Evolutionary conservation across 2,797 vertebrate species (phyloP).

Genomic region (Schizopygopsis malacanthus): DNA sequence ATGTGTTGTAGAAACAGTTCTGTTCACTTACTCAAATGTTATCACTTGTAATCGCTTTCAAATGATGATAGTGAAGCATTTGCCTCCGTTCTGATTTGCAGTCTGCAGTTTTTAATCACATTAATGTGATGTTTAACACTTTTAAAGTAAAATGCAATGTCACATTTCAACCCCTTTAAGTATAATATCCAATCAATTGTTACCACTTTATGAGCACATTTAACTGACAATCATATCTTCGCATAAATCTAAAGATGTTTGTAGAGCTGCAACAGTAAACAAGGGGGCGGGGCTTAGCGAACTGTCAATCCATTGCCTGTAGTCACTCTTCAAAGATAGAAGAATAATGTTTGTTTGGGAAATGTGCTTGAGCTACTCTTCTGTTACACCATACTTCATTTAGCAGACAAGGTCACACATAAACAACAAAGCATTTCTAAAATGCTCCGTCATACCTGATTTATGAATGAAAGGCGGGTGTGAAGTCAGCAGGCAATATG

Average conservation of each 20-base stretch:
- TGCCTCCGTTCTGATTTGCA: background rate
- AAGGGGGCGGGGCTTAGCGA: background rate
- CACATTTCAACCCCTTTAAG: background rate
- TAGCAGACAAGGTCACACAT: slow-evolving; percentile 27
- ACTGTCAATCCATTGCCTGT: background rate
- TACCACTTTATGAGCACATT: background rate
- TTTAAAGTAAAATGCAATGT: background rate
- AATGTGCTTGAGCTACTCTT: slow-evolving; percentile 22
- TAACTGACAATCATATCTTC: background rate
- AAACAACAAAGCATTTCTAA: slow-evolving; percentile 25
- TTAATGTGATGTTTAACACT: background rate
- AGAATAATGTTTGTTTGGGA: slow-evolving; percentile 16
- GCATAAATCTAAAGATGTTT: background rate
- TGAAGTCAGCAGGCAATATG: slow-evolving; percentile 25
- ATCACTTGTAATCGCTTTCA: background rate
- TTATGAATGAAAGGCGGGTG: slow-evolving; percentile 30
- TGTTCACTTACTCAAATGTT: background rate
- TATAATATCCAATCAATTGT: background rate
- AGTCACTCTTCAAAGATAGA: background rate
- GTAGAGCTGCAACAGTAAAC: background rate
- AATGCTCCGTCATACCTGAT: slow-evolving; percentile 27
- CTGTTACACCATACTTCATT: slow-evolving; percentile 17
- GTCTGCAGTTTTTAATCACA: background rate
- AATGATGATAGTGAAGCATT: background rate
- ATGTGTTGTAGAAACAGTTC: background rate